phyloP scores from a whole-genome alignment of 2,113 vertebrate species.

The Odontophorus gujanensis region DNA sequence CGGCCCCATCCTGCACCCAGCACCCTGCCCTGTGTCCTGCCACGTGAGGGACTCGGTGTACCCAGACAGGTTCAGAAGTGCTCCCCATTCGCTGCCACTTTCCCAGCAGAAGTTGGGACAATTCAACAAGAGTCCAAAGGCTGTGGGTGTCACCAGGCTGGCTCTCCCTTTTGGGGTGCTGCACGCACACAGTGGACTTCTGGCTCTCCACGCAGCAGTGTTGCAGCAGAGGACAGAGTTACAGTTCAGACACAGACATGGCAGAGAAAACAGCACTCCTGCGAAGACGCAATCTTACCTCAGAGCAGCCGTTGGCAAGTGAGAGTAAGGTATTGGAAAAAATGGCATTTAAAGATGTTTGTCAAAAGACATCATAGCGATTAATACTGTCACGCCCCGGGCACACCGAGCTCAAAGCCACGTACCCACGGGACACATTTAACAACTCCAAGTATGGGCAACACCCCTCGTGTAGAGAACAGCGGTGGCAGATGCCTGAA shows the following conservation, averaged over 20 bases:
- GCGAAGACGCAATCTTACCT: neutral
- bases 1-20: neutral
- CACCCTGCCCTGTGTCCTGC: neutral
- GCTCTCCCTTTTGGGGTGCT: accelerated
- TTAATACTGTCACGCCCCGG: conserved; percentile 15
- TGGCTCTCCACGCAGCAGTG: neutral
- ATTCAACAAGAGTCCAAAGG: neutral
- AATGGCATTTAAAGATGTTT: neutral
- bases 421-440: neutral
- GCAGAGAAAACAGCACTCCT: neutral
- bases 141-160: accelerated
- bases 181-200: accelerated
- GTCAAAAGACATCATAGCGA: neutral
- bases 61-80: neutral
- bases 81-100: neutral
- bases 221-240: neutral
- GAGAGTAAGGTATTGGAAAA: neutral
- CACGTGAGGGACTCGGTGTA: conserved; percentile 33
- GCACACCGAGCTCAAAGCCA: neutral
- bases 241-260: neutral
- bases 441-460: neutral
- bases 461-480: neutral
- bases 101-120: neutral
- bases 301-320: neutral
- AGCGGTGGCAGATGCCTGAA: neutral